Percentiles rank a stretch among this genome's conserved stretches.
Evolutionary conservation across 2,113 vertebrate species (phyloP).

Genomic region (Elanus axillaris): DNA sequence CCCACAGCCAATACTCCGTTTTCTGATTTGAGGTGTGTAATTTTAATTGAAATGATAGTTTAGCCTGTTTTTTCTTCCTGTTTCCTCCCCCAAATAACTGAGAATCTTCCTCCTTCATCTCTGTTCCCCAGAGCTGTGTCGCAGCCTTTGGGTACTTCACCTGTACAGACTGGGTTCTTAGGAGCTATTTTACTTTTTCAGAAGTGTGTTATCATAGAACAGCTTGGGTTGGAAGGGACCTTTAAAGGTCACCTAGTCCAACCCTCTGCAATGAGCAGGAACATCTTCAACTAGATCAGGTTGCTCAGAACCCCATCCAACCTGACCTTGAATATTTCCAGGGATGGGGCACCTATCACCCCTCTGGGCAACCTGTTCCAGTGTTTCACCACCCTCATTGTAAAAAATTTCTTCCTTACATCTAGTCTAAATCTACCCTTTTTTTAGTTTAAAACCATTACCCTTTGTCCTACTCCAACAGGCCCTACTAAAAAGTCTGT

Average conservation of each 20-base stretch:
- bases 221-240: neutral
- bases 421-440: neutral
- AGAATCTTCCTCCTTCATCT: neutral
- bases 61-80: neutral
- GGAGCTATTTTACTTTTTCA: neutral
- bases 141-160: neutral
- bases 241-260: neutral
- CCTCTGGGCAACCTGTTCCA: neutral
- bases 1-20: neutral
- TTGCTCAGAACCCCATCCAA: neutral
- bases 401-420: neutral
- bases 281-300: neutral
- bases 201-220: neutral
- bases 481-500: neutral
- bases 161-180: neutral
- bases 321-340: neutral
- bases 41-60: neutral
- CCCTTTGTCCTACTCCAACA: neutral
- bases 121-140: neutral
- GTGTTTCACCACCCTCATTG: neutral
- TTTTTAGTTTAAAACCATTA: neutral
- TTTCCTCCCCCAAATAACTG: neutral
- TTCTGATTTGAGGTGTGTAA: neutral
- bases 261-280: neutral
- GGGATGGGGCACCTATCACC: neutral